phyloP scores from a whole-genome alignment of 2,888 invertebrate species.

The Clistopyga incitator region DNA sequence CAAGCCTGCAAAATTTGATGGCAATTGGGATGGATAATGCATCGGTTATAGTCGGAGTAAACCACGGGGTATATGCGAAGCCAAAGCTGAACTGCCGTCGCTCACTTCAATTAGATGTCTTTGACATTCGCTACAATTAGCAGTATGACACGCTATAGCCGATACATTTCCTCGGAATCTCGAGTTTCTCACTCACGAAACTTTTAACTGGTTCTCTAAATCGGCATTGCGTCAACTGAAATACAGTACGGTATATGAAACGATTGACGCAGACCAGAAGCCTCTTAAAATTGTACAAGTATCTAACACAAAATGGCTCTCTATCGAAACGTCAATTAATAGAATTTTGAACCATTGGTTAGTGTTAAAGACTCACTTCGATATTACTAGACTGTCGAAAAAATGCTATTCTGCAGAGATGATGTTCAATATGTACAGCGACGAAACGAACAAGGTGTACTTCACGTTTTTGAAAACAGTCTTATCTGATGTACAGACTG shows the following conservation, averaged over 20 bases:
- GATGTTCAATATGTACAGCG: conserved; percentile 69
- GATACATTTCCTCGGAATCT: conserved; percentile 74
- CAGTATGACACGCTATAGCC: conserved; percentile 43
- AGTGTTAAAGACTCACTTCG: conserved; percentile 74
- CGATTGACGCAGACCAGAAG: conserved; percentile 68
- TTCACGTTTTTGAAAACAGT: background rate
- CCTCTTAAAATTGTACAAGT: conserved; percentile 72
- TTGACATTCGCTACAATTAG: conserved; percentile 79
- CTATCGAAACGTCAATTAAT: conserved; percentile 73
- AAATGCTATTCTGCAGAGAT: conserved; percentile 76
- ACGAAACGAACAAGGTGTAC: background rate
- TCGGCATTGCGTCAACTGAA: conserved; percentile 62
- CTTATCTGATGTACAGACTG: background rate
- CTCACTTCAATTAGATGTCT: conserved; percentile 77
- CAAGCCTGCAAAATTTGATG: background rate
- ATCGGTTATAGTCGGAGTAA: conserved; percentile 3
- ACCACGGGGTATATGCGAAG: conserved; percentile 13
- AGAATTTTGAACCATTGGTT: conserved; percentile 74
- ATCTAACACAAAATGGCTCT: conserved; percentile 72
- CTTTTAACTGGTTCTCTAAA: conserved; percentile 66
- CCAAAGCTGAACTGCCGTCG: conserved; percentile 72
- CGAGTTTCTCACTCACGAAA: conserved; percentile 75
- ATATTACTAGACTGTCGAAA: conserved; percentile 67
- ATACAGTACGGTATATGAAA: conserved; percentile 64
- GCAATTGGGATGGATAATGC: conserved; percentile 9